Evolutionary conservation across 1,140 invertebrate genomes (phyloP), one percentile per base, ranked within the genome.

Genomic region (Anthonomus grandis): DNA sequence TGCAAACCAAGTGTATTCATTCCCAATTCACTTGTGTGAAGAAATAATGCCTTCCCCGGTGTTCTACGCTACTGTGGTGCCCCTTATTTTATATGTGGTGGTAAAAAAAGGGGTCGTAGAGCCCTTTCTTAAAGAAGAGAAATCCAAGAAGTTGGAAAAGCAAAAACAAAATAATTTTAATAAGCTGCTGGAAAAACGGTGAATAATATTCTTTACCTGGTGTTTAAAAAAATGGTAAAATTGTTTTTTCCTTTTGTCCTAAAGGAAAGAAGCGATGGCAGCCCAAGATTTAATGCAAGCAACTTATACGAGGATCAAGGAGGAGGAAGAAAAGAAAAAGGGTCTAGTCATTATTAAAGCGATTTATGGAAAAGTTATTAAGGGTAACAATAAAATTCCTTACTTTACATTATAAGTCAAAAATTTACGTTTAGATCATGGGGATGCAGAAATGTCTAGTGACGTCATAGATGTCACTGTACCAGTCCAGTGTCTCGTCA

Each of bases 401-500:
- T 2, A 12, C 12, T 45, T 19, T 45, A n/a, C 10, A 22, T 45
- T 50, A 31, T 24, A 41, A 52, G 5, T 39, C 24, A 5, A 22
- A n/a, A 18, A 23, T n/a, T n/a, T 45, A 37, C 4, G 41, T 53
- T 22, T 5, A 57, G 74, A 75, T 25, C 67, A 78, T 10, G 66
- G 63, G 9, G 65, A 64, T 46, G 72, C 69, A 25, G 66, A 68
- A 38, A 60, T 60, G 31, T 67, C 57, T 59, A 74, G 66, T 65
- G 86, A 91, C 66, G 79, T 91, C 8, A 88, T 97, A 48, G 92
- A 97, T 75, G 95, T 98, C 2, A 95, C 91, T 2, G 83, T 97
- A 63, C 92, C 93, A 1, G 68, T 98, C 13, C 96, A 98, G 72
- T 94, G 93, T 69, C 81, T 97, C 59, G 90, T 97, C 17, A 93